phyloP scores from a whole-genome alignment of 1,140 invertebrate genomes.

The Lordiphosa stackelbergi region DNA sequence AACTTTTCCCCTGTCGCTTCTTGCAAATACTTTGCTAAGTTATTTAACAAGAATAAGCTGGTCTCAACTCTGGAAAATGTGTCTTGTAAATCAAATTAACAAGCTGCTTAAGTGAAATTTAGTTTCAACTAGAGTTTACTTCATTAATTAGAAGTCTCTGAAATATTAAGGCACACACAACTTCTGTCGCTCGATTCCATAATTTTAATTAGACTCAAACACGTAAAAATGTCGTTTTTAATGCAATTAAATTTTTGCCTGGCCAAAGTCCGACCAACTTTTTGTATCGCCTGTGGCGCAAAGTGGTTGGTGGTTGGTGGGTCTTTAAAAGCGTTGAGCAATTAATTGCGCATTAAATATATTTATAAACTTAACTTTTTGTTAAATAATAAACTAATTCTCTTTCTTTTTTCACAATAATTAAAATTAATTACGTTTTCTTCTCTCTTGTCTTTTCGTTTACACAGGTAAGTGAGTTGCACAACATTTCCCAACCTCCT shows the following conservation, averaged over 20 bases:
- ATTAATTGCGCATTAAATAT: constrained; percentile 39
- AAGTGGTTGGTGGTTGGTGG: not conserved
- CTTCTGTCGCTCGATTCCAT: constrained; percentile 16
- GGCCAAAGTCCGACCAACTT: constrained; percentile 10
- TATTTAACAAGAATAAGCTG: constrained; percentile 4
- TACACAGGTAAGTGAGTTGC: constrained; percentile 22
- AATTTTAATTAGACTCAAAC: constrained; percentile 50
- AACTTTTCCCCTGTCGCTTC: constrained; percentile 1
- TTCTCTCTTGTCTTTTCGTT: constrained; percentile 10
- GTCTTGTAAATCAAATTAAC: constrained; percentile 8
- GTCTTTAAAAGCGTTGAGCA: constrained; percentile 21
- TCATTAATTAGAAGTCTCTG: constrained; percentile 6
- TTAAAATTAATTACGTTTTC: constrained; percentile 50
- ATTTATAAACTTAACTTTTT: not conserved
- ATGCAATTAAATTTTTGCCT: constrained; percentile 34
- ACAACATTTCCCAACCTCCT: not conserved
- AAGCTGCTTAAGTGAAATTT: constrained; percentile 12
- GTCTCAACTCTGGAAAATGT: constrained; percentile 1
- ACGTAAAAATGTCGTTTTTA: constrained; percentile 50
- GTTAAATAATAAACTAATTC: constrained; percentile 34
- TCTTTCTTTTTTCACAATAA: constrained; percentile 29
- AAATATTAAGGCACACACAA: not conserved
- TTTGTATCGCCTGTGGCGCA: not conserved
- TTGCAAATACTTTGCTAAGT: not conserved
- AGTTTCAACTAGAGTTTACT: constrained; percentile 6